These are phyloP conservation scores for Ormyrus labotus DNA, from an alignment of 2,888 invertebrate genomes.

Conservation along the genomic window DNA sequence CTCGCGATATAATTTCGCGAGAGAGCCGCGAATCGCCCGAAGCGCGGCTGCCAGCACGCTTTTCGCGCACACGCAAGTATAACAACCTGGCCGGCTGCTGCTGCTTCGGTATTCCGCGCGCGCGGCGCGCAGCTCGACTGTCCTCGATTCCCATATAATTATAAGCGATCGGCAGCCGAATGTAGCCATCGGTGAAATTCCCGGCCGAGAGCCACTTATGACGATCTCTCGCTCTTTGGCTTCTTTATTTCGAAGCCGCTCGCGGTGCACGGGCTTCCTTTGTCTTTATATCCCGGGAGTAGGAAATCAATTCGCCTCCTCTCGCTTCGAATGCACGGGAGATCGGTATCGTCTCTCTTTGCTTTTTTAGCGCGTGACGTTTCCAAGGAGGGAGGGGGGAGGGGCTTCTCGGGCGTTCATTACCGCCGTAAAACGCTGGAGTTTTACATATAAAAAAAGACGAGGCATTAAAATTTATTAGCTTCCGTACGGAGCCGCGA, in stretches of 20 bases:
- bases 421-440: not conserved
- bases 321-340: not conserved
- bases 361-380: too few species aligned
- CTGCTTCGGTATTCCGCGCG: conserved; percentile 42
- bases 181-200: conserved; percentile 53
- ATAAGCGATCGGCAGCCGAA: conserved; percentile 52
- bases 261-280: not conserved
- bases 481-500: not conserved
- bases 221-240: conserved; percentile 2
- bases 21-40: too few species aligned
- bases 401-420: too few species aligned
- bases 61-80: too few species aligned
- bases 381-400: too few species aligned
- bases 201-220: conserved; percentile 31
- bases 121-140: conserved; percentile 17
- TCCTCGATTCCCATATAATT: conserved; percentile 56
- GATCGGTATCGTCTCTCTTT: not conserved
- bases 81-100: not conserved
- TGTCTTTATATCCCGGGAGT: too few species aligned
- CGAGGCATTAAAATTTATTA: conserved; percentile 29
- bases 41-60: too few species aligned
- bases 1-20: too few species aligned
- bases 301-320: not conserved
- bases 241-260: not conserved
- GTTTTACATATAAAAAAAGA: not conserved